phyloP scores from a whole-genome alignment of 1,140 invertebrate genomes.

The Lasaia peninsularis region DNA sequence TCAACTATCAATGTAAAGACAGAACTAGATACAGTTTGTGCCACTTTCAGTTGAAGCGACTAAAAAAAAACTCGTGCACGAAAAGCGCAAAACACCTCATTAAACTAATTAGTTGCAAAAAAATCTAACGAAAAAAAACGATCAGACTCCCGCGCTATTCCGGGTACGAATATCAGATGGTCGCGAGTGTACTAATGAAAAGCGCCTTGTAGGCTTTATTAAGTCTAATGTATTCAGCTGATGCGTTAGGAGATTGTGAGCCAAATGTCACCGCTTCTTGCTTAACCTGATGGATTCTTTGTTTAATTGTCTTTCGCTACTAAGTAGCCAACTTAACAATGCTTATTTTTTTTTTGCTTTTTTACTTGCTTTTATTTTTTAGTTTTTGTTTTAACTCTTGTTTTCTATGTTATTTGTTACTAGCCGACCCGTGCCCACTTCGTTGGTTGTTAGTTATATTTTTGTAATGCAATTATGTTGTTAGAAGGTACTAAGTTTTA shows the following conservation, averaged over 20 bases:
- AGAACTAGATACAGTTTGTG: too few species aligned
- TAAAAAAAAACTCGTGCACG: background rate
- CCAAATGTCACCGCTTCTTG: constrained; percentile 40
- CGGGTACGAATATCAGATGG: constrained; percentile 48
- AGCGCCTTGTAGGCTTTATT: constrained; percentile 52
- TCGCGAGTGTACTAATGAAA: constrained; percentile 44
- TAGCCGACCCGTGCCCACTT: too few species aligned
- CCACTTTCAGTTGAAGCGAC: too few species aligned
- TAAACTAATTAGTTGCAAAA: constrained; percentile 52
- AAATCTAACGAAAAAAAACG: constrained; percentile 38
- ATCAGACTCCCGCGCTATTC: constrained; percentile 31
- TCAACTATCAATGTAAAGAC: too few species aligned
- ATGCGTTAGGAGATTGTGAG: constrained; percentile 45
- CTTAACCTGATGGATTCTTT: constrained; percentile 7
- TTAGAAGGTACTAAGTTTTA: too few species aligned
- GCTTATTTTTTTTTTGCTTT: too few species aligned
- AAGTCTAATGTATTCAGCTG: constrained; percentile 54
- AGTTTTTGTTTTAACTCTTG: too few species aligned
- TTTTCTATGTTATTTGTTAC: too few species aligned
- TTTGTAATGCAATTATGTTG: too few species aligned
- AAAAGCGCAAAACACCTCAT: constrained; percentile 40
- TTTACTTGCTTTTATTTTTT: too few species aligned
- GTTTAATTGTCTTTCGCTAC: constrained; percentile 1
- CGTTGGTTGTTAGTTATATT: too few species aligned
- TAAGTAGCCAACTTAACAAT: background rate